Percentiles rank a stretch among this genome's conserved stretches.
These are phyloP conservation scores for Tromatobia lineatoria DNA, from an alignment of 2,888 invertebrate species.

Conservation along the genomic window DNA sequence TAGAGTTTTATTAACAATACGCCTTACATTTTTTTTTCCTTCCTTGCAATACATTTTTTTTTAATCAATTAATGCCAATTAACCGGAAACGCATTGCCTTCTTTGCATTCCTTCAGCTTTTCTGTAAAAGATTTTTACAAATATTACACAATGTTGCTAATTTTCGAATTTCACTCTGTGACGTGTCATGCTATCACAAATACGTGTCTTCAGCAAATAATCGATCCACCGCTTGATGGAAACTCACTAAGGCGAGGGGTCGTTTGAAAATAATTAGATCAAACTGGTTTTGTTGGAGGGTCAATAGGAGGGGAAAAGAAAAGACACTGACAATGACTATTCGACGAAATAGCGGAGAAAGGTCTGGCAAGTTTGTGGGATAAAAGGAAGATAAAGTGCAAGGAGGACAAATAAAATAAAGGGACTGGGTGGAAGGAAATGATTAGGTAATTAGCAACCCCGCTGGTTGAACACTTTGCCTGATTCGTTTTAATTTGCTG, in stretches of 20 bases:
- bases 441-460: conserved; percentile 66
- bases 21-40: too few species aligned
- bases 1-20: too few species aligned
- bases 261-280: conserved; percentile 80
- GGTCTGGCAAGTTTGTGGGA: conserved; percentile 20
- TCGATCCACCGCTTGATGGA: conserved; percentile 9
- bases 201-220: conserved; percentile 13
- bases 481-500: conserved; percentile 79
- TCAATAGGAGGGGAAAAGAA: conserved; percentile 40
- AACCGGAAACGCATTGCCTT: too few species aligned
- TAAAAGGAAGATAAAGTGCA: conserved; percentile 41
- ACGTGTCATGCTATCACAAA: too few species aligned
- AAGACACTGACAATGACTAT: conserved; percentile 17
- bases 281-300: conserved; percentile 52
- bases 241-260: conserved; percentile 66
- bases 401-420: conserved; percentile 37
- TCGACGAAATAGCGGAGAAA: conserved; percentile 12
- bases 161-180: too few species aligned
- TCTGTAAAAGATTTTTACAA: too few species aligned
- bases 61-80: too few species aligned
- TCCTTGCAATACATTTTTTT: too few species aligned
- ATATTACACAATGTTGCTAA: too few species aligned
- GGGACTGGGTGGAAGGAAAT: conserved; percentile 37
- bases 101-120: too few species aligned
- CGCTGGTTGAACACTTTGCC: conserved; percentile 71